These are phyloP conservation scores for Elymnias hypermnestra DNA, from an alignment of 1,140 invertebrate species.

Conservation along the genomic window DNA sequence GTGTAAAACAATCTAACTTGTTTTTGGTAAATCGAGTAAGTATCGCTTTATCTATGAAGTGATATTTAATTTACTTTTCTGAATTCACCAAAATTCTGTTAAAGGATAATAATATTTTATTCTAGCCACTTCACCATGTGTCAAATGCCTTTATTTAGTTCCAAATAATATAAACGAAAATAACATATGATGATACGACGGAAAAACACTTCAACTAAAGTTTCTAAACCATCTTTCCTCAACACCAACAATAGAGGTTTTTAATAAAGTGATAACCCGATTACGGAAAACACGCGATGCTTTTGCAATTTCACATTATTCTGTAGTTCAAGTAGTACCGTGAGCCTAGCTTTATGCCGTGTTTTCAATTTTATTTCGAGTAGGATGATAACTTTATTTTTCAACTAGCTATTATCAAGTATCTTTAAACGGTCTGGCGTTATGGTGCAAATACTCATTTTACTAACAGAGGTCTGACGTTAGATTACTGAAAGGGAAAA, in stretches of 20 bases:
- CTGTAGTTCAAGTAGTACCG: background rate
- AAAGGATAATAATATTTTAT: no score
- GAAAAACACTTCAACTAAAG: constrained; percentile 24
- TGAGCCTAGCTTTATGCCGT: no score
- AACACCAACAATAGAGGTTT: constrained; percentile 31
- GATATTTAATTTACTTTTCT: background rate
- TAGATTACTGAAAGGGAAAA: no score
- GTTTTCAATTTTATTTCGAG: no score
- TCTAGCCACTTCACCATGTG: no score
- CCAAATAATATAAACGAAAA: no score
- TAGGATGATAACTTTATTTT: no score
- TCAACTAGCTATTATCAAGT: no score
- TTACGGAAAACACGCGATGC: constrained; percentile 50
- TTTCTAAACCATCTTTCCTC: constrained; percentile 12
- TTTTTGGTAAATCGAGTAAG: constrained; percentile 1
- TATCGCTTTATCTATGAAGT: background rate
- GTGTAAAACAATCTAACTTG: constrained; percentile 1
- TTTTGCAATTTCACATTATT: constrained; percentile 40
- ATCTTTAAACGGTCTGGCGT: no score
- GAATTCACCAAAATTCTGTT: background rate
- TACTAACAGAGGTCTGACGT: no score
- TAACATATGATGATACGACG: background rate
- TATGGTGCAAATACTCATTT: no score
- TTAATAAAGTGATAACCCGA: constrained; percentile 66
- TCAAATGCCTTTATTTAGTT: no score